Evolutionary conservation across 2,113 vertebrate genomes (phyloP), one percentile per base, ranked within the genome.

Genomic region (Crotalus horridus): DNA sequence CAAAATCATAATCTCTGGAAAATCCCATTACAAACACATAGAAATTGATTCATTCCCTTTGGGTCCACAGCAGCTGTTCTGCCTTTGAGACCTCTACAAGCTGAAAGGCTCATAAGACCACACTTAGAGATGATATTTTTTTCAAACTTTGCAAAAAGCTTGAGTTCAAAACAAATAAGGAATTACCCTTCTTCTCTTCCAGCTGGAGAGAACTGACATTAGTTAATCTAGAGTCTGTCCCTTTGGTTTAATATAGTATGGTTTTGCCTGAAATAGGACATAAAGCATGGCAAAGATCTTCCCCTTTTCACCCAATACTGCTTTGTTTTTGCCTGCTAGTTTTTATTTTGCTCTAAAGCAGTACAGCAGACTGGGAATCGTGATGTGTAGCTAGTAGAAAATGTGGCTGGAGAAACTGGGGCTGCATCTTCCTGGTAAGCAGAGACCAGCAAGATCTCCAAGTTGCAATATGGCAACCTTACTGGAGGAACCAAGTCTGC

Each of bases 401-500:
- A 3, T 29, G 17, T 54, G 88, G 29, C 10, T 26, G 23, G 43
- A 53, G 9, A 61, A 29, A 4, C 20, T 48, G 33, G 21, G 26
- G 24, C 26, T 85, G 29, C 4, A 8, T 64, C 91, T 39, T 88
- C 48, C 43, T 93, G 58, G 13, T 39, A 21, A 39, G 13, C 55
- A 59, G 39, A 85, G 69, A 33, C 43, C 12, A 29, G 29, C 54
- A n/a, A 33, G 55, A 24, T 89, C 88, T 89, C 43, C 46, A 33
- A 58, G 21, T 90, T 94, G 91, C 91, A 86, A 59, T 89, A 85
- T 90, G 93, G 89, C 59, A 74, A 23, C 24, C 89, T 21, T 8
- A 5, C 26, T 51, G 87, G 3, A 0, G 0, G 13, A 4, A 88
- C 53, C 56, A 20, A 10, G 53, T 6, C n/a, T 23, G 87, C 91